Base-by-base conservation (phyloP, 2,113 vertebrate genomes). In the Eidolon helvum region DNA sequence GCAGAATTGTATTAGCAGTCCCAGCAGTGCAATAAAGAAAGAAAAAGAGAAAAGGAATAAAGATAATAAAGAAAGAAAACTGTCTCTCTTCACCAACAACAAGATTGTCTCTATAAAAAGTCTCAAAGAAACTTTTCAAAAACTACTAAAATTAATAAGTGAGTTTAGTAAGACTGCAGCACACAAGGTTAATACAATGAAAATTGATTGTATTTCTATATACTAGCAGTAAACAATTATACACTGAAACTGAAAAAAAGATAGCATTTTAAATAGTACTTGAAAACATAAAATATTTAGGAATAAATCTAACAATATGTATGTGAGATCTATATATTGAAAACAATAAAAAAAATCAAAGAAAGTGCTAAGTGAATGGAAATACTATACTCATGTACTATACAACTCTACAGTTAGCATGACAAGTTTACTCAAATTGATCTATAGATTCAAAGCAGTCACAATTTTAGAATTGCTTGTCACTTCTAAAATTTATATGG, bases 301-400 rank as follows among this genome's bases (percentile, higher is more conserved):
- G 69, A 84, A n/a, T 85, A 59, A 38, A 74, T 61, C 40, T 91
- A 82, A 53, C 4, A 85, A 94, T 55, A 40, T n/a, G 75, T 57
- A 14, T 35, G 4, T n/a, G 69, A 90, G 19, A 45, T 55, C 35
- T 87, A 2, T 24, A 65, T 82, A 55, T 71, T 80, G 8, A 71
- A 82, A 96, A 89, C 24, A 78, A 48, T 10, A 55, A 96, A 75
- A 89, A 95, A 90, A 80, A 61, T 88, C 26, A 89, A 74, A 82
- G 43, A 61, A 83, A 35, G 7, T 4, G 12, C 9, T 87, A 45
- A 91, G 61, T 85, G 10, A 92, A 63, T 55, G 7, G 50, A 90
- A 18, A 24, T 7, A 10, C 10, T 69, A 2, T 63, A 19, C 28
- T 86, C 35, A 48, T 43, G 1, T 77, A 14, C 10, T 77, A 14